Conservation (phyloP, 1,140 invertebrate genomes). For the Tetramorium parvispinum region DNA sequence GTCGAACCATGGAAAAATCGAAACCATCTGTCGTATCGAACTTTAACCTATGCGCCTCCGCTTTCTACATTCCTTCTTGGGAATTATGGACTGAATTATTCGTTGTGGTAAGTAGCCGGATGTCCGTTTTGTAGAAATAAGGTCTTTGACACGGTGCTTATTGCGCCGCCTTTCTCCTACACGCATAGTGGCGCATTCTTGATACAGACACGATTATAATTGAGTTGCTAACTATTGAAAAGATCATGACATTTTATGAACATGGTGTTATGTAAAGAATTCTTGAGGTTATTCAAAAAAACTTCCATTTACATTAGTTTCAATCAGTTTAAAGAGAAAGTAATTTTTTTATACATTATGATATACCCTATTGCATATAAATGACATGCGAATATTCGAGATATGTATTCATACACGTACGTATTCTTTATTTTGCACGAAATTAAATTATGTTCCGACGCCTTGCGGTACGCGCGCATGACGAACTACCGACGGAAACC, state of each 20-base stretch:
- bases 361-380: background rate
- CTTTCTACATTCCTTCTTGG: slow-evolving; percentile 39
- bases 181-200: background rate
- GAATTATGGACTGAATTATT: slow-evolving; percentile 38
- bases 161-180: slow-evolving; percentile 31
- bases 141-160: slow-evolving; percentile 15
- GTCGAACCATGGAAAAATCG: slow-evolving; percentile 46
- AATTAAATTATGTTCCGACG: background rate
- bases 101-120: slow-evolving; percentile 43
- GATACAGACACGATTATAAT: slow-evolving; percentile 29
- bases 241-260: background rate
- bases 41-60: slow-evolving; percentile 46
- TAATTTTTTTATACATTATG: background rate
- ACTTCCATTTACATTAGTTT: background rate
- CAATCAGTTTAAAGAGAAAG: background rate
- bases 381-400: background rate
- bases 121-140: slow-evolving; percentile 45
- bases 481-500: slow-evolving; percentile 18
- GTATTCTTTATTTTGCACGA: background rate
- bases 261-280: background rate
- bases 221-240: slow-evolving; percentile 11
- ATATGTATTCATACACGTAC: background rate
- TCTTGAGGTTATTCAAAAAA: background rate
- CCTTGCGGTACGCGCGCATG: background rate
- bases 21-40: slow-evolving; percentile 50